A percentile compares a stretch with the other conserved stretches of the same genome.
Evolutionary conservation across 2,113 vertebrate genomes (phyloP).

Genomic region (Spea bombifrons): DNA sequence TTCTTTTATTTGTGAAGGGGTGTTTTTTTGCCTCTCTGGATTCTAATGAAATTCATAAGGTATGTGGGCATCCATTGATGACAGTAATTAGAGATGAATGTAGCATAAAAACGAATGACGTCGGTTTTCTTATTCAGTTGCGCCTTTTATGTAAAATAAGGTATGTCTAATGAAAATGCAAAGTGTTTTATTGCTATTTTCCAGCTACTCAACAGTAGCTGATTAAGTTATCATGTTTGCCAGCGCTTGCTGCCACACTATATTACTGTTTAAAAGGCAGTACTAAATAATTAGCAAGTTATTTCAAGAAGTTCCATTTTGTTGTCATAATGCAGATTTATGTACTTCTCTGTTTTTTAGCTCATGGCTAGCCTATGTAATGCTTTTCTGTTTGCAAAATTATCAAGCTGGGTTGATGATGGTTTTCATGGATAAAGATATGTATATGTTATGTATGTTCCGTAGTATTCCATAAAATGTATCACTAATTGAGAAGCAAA

Average conservation of each 20-base stretch:
- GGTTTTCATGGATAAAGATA: too few species aligned
- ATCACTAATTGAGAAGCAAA: too few species aligned
- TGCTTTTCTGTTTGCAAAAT: too few species aligned
- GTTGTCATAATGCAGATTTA: too few species aligned
- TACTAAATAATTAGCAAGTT: conserved; percentile 12
- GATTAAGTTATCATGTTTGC: conserved; percentile 19
- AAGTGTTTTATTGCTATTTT: conserved; percentile 11
- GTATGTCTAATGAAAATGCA: conserved; percentile 33
- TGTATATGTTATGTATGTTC: too few species aligned
- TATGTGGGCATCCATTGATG: conserved; percentile 3
- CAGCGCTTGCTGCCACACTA: neutral
- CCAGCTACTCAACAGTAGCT: conserved; percentile 4
- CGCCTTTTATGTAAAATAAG: conserved; percentile 20
- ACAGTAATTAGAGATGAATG: neutral
- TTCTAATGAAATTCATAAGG: conserved; percentile 10
- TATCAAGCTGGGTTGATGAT: too few species aligned
- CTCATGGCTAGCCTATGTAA: too few species aligned
- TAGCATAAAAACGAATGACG: conserved; percentile 27
- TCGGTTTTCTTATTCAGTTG: conserved; percentile 7
- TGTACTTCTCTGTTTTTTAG: too few species aligned
- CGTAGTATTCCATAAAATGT: too few species aligned
- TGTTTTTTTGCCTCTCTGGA: neutral
- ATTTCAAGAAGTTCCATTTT: neutral
- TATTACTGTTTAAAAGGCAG: conserved; percentile 4
- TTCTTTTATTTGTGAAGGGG: neutral